A percentile compares a stretch with the other conserved stretches of the same genome.
Evolutionary conservation across 1,140 invertebrate genomes (phyloP).

Genomic region (Atta cephalotes): DNA sequence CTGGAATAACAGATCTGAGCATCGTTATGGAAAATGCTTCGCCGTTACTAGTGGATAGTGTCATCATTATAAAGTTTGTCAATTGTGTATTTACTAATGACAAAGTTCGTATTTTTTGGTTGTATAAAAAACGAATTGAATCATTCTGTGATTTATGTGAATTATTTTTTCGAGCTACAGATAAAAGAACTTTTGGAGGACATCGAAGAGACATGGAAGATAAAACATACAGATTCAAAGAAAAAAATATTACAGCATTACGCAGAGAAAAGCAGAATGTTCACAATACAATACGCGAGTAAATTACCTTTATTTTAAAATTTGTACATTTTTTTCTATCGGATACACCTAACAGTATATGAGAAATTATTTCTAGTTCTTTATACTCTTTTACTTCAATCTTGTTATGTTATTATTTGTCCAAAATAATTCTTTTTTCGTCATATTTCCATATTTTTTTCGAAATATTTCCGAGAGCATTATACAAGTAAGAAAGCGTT

Average conservation of each 20-base stretch:
- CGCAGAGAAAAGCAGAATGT: not conserved
- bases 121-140: not conserved
- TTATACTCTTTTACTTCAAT: not conserved
- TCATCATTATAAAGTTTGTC: conserved; percentile 4
- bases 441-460: not conserved
- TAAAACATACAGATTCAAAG: not conserved
- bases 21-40: conserved; percentile 33
- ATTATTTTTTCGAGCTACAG: conserved; percentile 15
- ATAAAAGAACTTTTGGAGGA: conserved; percentile 8
- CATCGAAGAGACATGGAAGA: conserved; percentile 9
- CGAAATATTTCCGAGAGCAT: not conserved
- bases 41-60: not conserved
- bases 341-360: not conserved
- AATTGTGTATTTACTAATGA: conserved; percentile 22
- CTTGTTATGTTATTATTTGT: not conserved
- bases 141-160: conserved; percentile 2
- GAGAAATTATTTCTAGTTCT: not conserved
- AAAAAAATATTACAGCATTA: conserved; percentile 35
- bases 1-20: conserved; percentile 24
- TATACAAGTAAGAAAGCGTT: not conserved
- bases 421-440: not conserved
- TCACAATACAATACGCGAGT: conserved; percentile 17
- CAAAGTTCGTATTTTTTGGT: conserved; percentile 26
- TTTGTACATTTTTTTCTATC: not conserved
- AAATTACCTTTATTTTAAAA: not conserved